These are phyloP conservation scores for Catostomus latipinnis DNA, from an alignment of 2,797 vertebrate species.

Conservation along the genomic window DNA sequence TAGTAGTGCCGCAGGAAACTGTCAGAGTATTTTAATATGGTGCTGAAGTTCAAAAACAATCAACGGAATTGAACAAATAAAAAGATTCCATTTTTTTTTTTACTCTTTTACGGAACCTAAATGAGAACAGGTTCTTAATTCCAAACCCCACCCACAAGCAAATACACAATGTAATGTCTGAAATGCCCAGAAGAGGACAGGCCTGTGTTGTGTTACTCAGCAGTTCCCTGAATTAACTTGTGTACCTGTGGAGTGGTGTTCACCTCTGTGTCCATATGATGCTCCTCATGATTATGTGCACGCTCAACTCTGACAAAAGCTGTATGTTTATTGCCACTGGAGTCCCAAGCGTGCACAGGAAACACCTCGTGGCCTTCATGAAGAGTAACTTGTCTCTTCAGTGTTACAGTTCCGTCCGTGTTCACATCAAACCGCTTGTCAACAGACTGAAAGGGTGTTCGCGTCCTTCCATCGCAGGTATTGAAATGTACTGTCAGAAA, in stretches of 20 bases:
- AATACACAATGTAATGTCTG: neutral
- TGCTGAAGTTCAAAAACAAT: too few species aligned
- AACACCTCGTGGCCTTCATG: slow-evolving; percentile 64
- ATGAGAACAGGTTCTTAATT: slow-evolving; percentile 1
- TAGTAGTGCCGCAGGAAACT: too few species aligned
- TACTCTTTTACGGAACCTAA: neutral
- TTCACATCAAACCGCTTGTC: slow-evolving; percentile 65
- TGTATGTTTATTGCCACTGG: slow-evolving; percentile 59
- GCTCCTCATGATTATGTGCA: slow-evolving; percentile 22
- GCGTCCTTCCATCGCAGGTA: slow-evolving; percentile 63
- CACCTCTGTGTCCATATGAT: neutral
- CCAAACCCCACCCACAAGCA: neutral
- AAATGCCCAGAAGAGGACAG: slow-evolving; percentile 53
- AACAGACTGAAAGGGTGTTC: slow-evolving; percentile 49
- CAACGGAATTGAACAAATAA: too few species aligned
- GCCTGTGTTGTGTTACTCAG: neutral
- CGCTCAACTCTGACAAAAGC: slow-evolving; percentile 60
- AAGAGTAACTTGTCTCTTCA: slow-evolving; percentile 64
- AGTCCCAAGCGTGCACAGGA: slow-evolving; percentile 63
- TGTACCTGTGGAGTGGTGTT: slow-evolving; percentile 57
- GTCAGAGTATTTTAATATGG: too few species aligned
- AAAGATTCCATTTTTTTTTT: neutral
- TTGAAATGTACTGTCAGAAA: slow-evolving; percentile 68
- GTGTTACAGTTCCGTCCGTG: slow-evolving; percentile 64
- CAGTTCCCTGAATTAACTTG: neutral